Evolutionary conservation across 35 echinoderm and acorn worm genomes (phyloP), one percentile per base, ranked within the genome.

Genomic region (Chiridota heheva): DNA sequence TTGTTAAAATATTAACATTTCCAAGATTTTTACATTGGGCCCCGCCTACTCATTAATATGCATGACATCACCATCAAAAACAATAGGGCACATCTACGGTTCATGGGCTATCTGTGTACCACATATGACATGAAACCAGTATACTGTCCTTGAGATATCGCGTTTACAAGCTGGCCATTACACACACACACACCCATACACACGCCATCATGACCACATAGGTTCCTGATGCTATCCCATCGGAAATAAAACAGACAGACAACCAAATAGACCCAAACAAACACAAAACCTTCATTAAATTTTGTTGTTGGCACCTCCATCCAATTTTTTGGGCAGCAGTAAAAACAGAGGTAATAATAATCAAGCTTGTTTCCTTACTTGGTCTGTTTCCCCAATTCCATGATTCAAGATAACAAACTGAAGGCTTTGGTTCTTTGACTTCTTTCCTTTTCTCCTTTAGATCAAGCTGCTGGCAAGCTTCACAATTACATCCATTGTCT

Each of bases 351-450:
- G 24, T 55, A 25, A 17, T 32, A 36, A 37, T 15, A 45, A 61
- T 20, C 22, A 18, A 72, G n/a, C n/a, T n/a, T n/a, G n/a, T n/a
- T n/a, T n/a, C n/a, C 57, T 41, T 78, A 96, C 93, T 88, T 83
- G 93, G 93, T 77, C 87, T 83, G 18, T 62, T 64, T 5, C 93
- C 93, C 93, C 93, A 96, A 7, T 88, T 96, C 93, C 93, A 96
- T 27, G 93, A 96, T 56, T 96, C 93, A 12, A 91, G 79, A 34
- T 78, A 81, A 44, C 88, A 91, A 15, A 83, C 64, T 20, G 93
- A 90, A 8, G 89, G 78, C n/a, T 48, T 53, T 1, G 63, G 58
- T 6, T 87, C 77, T 42, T 73, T 63, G 4, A 36, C 64, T 18
- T 91, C 88, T 44, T 69, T 49, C 31, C 48, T 59, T 36, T 73